phyloP scores from a whole-genome alignment of 2,113 vertebrate genomes.

The Tamias sibiricus region DNA sequence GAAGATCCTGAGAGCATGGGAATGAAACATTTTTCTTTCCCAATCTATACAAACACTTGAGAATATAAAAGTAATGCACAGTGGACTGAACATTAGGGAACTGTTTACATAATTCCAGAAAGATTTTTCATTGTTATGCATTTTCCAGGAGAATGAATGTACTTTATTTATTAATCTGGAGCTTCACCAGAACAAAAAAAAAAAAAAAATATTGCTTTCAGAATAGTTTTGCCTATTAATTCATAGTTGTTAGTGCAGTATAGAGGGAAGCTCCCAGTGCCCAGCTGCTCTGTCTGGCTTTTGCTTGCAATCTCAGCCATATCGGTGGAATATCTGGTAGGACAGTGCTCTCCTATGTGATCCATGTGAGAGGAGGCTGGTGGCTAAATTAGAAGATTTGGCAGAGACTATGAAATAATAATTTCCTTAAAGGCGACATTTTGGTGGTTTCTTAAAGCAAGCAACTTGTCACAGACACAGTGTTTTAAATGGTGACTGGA shows the following conservation, averaged over 20 bases:
- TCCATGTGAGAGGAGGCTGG: background rate
- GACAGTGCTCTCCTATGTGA: background rate
- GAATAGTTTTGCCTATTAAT: background rate
- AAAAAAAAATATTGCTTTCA: background rate
- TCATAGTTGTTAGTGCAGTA: background rate
- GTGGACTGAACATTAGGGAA: background rate
- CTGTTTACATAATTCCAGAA: background rate
- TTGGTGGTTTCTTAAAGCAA: background rate
- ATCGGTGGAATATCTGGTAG: background rate
- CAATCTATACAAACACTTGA: background rate
- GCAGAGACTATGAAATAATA: background rate
- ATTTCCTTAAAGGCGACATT: background rate
- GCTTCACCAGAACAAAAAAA: conserved; percentile 17
- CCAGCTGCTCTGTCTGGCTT: background rate
- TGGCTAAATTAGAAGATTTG: conserved; percentile 50
- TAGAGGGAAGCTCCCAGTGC: background rate
- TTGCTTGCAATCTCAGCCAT: background rate
- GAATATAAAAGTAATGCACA: background rate
- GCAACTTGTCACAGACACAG: background rate
- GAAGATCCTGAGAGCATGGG: background rate
- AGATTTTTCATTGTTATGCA: background rate
- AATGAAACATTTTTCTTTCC: background rate
- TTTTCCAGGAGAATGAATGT: background rate
- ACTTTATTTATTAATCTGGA: background rate
- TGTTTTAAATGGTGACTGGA: background rate